Conservation (phyloP, 1,140 invertebrate genomes). For the Meloidogyne hapla region DNA sequence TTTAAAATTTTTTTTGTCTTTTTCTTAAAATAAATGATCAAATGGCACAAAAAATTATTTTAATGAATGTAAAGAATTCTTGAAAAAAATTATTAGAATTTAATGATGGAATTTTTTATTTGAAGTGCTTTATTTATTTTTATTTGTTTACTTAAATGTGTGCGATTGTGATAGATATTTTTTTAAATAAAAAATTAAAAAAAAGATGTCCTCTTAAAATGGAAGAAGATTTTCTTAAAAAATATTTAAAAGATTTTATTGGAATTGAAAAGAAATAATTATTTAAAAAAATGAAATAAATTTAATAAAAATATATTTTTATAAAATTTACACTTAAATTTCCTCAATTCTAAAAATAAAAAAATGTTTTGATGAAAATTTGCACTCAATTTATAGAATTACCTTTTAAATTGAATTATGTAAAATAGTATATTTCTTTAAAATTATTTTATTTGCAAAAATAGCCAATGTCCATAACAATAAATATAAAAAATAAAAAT, state of each 20-base stretch:
- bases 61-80: neutral
- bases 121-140: neutral
- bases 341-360: neutral
- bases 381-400: slow-evolving; percentile 5
- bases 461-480: neutral
- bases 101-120: neutral
- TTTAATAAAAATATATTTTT: neutral
- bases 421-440: neutral
- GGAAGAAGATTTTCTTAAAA: no score
- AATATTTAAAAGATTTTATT: no score
- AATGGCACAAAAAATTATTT: neutral
- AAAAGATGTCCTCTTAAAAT: no score
- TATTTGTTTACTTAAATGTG: neutral
- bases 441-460: neutral
- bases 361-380: neutral
- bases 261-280: no score
- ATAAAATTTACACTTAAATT: neutral
- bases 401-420: neutral
- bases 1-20: neutral
- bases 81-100: neutral
- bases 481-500: neutral
- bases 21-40: neutral
- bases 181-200: no score
- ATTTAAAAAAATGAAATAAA: no score
- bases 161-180: neutral